A percentile compares a stretch with the other conserved stretches of the same genome.
phyloP scores from a whole-genome alignment of 2,113 vertebrate genomes.

The Pomatorhinus ruficollis region DNA sequence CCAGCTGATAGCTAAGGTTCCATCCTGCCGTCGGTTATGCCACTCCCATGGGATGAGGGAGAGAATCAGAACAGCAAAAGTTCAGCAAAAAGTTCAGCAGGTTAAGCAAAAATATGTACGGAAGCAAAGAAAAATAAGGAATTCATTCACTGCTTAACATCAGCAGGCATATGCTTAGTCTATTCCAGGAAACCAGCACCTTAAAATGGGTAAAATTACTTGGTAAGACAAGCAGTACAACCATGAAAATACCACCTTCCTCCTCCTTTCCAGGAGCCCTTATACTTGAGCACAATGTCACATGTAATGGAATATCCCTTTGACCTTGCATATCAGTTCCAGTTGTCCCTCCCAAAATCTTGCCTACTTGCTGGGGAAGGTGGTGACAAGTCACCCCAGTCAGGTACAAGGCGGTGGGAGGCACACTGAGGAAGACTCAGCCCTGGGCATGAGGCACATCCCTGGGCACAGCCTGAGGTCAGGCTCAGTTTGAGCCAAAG shows the following conservation, averaged over 20 bases:
- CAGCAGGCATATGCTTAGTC: background rate
- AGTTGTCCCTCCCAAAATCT: background rate
- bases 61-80: background rate
- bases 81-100: background rate
- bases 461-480: background rate
- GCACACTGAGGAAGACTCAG: background rate
- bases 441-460: fast-evolving
- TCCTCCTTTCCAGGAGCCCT: background rate
- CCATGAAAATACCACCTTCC: background rate
- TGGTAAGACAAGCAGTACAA: background rate
- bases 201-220: background rate
- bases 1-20: background rate
- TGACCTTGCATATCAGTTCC: background rate
- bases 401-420: background rate
- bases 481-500: background rate
- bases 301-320: background rate
- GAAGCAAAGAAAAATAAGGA: background rate
- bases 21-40: background rate
- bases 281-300: background rate
- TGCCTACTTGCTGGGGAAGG: background rate
- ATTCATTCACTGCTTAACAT: background rate
- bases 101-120: background rate
- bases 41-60: fast-evolving
- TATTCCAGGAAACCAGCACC: background rate
- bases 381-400: no score